Evolutionary conservation across 2,888 invertebrate genomes (phyloP), one percentile per base, ranked within the genome.

Genomic region (Ophion slaviceki): DNA sequence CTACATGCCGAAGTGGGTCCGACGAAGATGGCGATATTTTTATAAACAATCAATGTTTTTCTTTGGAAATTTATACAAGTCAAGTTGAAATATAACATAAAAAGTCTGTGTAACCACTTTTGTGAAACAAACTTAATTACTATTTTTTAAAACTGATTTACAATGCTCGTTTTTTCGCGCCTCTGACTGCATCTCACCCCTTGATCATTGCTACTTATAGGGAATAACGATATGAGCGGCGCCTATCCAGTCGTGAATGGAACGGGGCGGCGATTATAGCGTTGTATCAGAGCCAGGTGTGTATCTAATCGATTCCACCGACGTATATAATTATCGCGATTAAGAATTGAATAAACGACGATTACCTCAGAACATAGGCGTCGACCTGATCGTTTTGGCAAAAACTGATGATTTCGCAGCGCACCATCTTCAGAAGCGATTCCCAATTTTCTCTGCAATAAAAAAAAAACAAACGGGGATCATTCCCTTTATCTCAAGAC

Each of bases 401-500:
- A 93, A 96, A 97, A 94, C 99, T 99, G 94, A 99, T 98, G 88
- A 99, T 99, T 95, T 99, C 99, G 94, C 99, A 99, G 91, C 98
- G 96, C 40, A 99, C 99, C 87, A 97, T 96, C 94, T 98, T 97
- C 94, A 99, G 95, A 82, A 99, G 95, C 75, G 96, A 96, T 93
- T 99, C 99, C 97, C 98, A 97, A 93, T 97, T 96, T 93, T 96
- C 95, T 92, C 98, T 99, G 95, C 11, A 96, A 95, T 90, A 87
- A 89, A 89, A 87, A 89, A 89, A 67, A 59, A 74, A 59, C 32
- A 20, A 47, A 76, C 14, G 14, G 3, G 24, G 47, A n/a, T 20
- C 6, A n/a, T 59, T 40, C 11, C 10, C 20, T 68, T 14, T n/a
- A 47, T 24, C 17, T 17, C 3, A 62, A 20, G 17, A 17, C 17